Conservation (phyloP, 1,140 invertebrate species). For the Portunus trituberculatus region DNA sequence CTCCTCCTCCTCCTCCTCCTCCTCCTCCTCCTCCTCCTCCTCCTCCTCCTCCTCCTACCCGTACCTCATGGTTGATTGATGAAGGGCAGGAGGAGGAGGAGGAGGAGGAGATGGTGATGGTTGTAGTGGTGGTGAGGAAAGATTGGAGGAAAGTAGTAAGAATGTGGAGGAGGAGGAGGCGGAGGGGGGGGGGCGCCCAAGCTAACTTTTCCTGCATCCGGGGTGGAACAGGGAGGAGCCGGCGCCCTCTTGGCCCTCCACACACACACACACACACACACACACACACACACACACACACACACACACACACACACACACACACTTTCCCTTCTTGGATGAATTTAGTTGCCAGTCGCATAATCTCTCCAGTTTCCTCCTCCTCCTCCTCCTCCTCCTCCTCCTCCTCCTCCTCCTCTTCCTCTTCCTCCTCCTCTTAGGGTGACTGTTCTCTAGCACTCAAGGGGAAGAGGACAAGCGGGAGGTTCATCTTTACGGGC, state of each 20-base stretch:
- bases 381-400: background rate
- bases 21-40: too few relatives aligned
- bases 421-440: background rate
- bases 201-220: background rate
- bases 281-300: constrained; percentile 41
- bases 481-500: background rate
- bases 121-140: too few relatives aligned
- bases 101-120: too few relatives aligned
- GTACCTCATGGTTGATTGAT: too few relatives aligned
- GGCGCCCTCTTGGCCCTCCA: background rate
- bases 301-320: constrained; percentile 46
- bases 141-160: too few relatives aligned
- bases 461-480: background rate
- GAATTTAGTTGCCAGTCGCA: background rate
- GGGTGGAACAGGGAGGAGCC: background rate
- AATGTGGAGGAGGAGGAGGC: too few relatives aligned
- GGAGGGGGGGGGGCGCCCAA: background rate
- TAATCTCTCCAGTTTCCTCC: background rate
- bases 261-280: constrained; percentile 27
- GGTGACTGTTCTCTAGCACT: background rate
- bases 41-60: too few relatives aligned
- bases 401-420: background rate
- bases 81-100: too few relatives aligned
- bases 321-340: background rate
- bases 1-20: too few relatives aligned